Base-by-base conservation (phyloP, 2,888 invertebrate genomes). In the Palloptera scutellata region DNA sequence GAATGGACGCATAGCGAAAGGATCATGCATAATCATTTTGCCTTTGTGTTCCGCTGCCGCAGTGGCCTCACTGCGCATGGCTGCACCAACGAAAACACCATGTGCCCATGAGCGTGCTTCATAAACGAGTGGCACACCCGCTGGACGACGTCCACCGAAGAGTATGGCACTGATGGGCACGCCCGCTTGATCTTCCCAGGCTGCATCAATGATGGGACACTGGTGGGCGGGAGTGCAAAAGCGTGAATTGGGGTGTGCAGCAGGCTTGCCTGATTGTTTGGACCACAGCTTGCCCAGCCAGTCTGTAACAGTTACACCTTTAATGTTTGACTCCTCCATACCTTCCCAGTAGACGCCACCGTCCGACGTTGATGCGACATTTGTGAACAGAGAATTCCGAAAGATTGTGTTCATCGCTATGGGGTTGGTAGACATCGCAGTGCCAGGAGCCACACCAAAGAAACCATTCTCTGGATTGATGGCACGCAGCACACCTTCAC, bases 301-400 rank as follows among this genome's bases (percentile, higher is more conserved):
- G 79, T 95, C 94, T 0, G 88, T 92, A 12, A 95, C 87, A 68
- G 86, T 85, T 0, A 90, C 86, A 70, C 84, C 83, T 0, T 87
- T 83, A 0, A 90, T 82, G 66, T 91, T 89, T 0, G 84, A 92
- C n/a, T 91, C 89, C 78, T 94, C 95, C 89, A 99, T 89, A 13
- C 99, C 99, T 85, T 99, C 98, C 99, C 99, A 99, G 87, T 90
- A 99, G 1, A 97, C 95, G 0, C 97, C 97, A 1, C 99, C 98
- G 77, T 98, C 98, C 63, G 90, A 91, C 0, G 98, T 98, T 74
- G 92, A 90, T 0, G 96, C 99, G 4, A 98, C 98, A 84, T 99
- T 99, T 0, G 99, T 99, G 86, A 98, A 99, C 20, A 99, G 88
- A 0, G 98, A 96, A 85, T 99, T 95, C 73, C 89, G 88, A 84